Evolutionary conservation across 64 coral and sea anemone genomes (phyloP), one percentile per base, ranked within the genome.

Genomic region (Orbicella faveolata): DNA sequence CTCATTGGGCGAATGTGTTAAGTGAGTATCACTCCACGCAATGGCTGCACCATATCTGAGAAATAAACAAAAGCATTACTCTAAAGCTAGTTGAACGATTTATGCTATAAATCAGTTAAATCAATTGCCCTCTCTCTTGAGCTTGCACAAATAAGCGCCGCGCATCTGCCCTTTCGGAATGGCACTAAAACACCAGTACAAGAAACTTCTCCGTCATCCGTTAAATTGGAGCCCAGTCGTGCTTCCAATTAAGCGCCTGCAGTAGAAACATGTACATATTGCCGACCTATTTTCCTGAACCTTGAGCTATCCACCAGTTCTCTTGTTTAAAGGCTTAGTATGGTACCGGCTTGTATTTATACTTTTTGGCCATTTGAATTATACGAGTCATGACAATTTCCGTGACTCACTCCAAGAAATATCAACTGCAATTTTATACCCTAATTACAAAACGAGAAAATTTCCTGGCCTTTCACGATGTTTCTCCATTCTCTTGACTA

Each of bases 1-100:
- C 63, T 0, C 82, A 73, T 51, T 44, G 64, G 20, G 73, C 30
- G 37, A 51, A 33, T 72, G 63, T 21, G 82, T 30, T 8, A 65
- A 85, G 65, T 44, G 82, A 85, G 66, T 72, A 52, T 85, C 65
- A 37, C 63, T 72, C 14, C 64, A 48, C 34, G 52, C 82, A 53
- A 73, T 44, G 13, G 66, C 82, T 69, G 73, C 82, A 52, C 82
- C 65, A 17, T 72, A 85, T 18, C 82, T 85, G 82, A 85, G 53
- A 72, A 37, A 52, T 72, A 34, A 73, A 85, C 48, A 72, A 0
- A 23, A 19, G 5, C 34, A 19, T 9, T 52, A 34, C 15, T 15
- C n/a, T 74, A 15, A 59, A 59, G 6, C 55, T 59, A 59, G 55
- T 16, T 14, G 11, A 15, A 59, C 12, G 15, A 59, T 59, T 59